Conservation (phyloP, 2,113 vertebrate genomes). For the Octodon degus region DNA sequence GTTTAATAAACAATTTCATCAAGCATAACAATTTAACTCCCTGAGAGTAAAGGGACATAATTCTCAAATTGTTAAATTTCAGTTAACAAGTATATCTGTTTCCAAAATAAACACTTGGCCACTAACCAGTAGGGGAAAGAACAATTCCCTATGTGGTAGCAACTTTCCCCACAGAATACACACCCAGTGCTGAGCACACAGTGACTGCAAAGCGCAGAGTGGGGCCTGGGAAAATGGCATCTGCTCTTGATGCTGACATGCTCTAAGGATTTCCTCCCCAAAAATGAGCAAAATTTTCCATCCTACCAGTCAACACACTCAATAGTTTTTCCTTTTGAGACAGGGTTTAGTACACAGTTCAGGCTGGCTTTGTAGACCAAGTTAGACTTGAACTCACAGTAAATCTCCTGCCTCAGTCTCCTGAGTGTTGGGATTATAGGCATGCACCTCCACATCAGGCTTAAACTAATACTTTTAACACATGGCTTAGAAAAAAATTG, state of each 20-base stretch:
- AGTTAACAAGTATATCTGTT: conserved; percentile 67
- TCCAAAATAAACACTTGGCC: conserved; percentile 77
- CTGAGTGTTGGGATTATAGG: not conserved
- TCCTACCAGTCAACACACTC: conserved; percentile 53
- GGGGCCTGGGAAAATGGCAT: conserved; percentile 48
- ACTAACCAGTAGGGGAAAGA: conserved; percentile 45
- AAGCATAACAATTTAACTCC: conserved; percentile 70
- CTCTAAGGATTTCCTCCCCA: conserved; percentile 53
- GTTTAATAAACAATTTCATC: conserved; percentile 69
- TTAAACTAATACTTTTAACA: not conserved
- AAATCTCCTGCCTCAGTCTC: not conserved
- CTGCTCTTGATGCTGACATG: conserved; percentile 38
- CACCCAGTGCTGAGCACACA: not conserved
- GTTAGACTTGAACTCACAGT: not conserved
- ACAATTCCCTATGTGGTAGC: conserved; percentile 8
- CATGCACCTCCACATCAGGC: not conserved
- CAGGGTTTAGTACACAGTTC: not conserved
- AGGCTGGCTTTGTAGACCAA: not conserved
- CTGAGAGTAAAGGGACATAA: conserved; percentile 67
- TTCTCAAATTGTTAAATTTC: conserved; percentile 53
- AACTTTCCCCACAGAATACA: conserved; percentile 25
- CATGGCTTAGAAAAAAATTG: not conserved
- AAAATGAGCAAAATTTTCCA: conserved; percentile 68
- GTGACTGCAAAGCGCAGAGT: not conserved
- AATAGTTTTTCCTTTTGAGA: conserved; percentile 11